Evolutionary conservation across 2,888 invertebrate species (phyloP), one percentile per base, ranked within the genome.

Genomic region (Stenodema calcarata): DNA sequence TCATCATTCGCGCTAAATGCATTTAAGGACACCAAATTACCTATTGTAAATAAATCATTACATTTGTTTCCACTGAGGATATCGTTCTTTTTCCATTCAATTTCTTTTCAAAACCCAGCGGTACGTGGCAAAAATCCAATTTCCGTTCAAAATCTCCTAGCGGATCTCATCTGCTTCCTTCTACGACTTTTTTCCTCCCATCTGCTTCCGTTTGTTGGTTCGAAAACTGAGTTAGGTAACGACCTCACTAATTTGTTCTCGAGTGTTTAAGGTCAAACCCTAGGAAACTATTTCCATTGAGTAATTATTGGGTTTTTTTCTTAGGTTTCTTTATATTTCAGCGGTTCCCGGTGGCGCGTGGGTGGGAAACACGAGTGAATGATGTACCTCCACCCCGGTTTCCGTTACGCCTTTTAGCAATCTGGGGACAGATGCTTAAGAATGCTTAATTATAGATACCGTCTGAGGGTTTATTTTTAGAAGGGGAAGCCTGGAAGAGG

Each of bases 351-450:
- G 23, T 62, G 23, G 18, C 23, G 62, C 62, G 11, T 62, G 73
- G 44, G 78, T 11, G 44, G 44, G 23, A 3, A 18, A 7, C 16
- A 54, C n/a, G n/a, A n/a, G n/a, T n/a, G 16, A 81, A 54, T 27
- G 47, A 80, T 54, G 27, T 1, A 16, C 23, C 7, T n/a, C 27
- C 28, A 41, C 82, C 69, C 62, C 70, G 69, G 69, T 82, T 82
- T 82, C 69, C 27, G 82, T 82, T 42, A 82, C 69, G 82, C 69
- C 82, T 82, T 82, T 82, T 69, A 82, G 82, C 82, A 69, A 82
- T 82, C 69, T 42, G 62, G 28, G 70, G 80, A 62, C 82, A 82
- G 62, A 82, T 82, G 82, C 82, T 16, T 69, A 73, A 30, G 12
- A 69, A 23, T 35, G n/a, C n/a, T 82, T 69, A 62, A 82, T 69